Conservation (phyloP, 35 echinoderm and acorn worm species). For the Eucidaris tribuloides region DNA sequence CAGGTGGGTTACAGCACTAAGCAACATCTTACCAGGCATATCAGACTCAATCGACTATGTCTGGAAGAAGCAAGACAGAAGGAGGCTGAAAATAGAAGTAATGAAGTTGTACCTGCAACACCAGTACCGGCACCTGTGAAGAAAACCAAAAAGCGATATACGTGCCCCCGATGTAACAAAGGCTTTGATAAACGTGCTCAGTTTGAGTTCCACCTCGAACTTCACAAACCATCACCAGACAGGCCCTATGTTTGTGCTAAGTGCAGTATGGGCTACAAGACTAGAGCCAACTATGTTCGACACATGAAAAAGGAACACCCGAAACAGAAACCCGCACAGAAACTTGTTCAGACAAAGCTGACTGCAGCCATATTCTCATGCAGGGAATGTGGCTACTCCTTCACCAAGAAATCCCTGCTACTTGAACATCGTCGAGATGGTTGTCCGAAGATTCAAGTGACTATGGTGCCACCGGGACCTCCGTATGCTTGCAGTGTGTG, state of each 20-base stretch:
- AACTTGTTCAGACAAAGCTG: neutral
- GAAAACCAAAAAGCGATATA: neutral
- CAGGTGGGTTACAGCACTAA: slow-evolving; percentile 12
- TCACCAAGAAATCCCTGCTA: slow-evolving; percentile 19
- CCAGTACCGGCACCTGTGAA: too few relatives aligned
- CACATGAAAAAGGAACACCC: slow-evolving; percentile 21
- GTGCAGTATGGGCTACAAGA: slow-evolving; percentile 16
- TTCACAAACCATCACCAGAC: slow-evolving; percentile 6
- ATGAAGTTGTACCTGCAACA: neutral
- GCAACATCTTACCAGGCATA: slow-evolving; percentile 11
- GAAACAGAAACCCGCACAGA: neutral
- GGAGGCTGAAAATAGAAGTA: neutral
- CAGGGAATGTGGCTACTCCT: slow-evolving; percentile 1
- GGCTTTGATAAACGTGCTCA: neutral
- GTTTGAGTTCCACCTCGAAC: neutral
- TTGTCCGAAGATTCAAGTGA: neutral
- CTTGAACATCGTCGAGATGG: neutral
- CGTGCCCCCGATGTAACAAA: neutral
- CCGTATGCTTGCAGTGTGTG: neutral
- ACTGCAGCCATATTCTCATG: slow-evolving; percentile 15
- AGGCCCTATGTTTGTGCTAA: slow-evolving; percentile 12
- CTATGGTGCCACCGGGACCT: neutral
- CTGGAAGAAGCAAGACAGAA: neutral
- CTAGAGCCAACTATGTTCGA: neutral
- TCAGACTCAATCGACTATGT: neutral